Conservation (phyloP, 2,888 invertebrate genomes). For the Anarsia innoxiella region DNA sequence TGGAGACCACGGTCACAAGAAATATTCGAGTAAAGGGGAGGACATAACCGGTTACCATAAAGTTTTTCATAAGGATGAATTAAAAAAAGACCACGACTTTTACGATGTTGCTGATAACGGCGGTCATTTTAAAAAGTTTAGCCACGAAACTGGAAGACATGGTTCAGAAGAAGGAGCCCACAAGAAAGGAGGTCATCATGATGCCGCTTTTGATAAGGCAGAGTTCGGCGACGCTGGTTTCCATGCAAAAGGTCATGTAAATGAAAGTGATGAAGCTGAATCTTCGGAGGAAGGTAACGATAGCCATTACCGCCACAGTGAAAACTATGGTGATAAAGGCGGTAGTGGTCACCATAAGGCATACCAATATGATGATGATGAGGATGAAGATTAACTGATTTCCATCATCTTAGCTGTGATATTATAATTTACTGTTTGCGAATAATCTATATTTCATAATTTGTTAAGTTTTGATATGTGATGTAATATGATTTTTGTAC, state of each 20-base stretch:
- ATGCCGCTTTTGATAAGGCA: slow-evolving; percentile 67
- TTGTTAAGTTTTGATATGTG: slow-evolving; percentile 65
- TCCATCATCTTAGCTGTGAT: slow-evolving; percentile 2
- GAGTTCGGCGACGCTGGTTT: slow-evolving; percentile 74
- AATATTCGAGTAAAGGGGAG: slow-evolving; percentile 80
- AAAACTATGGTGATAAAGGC: slow-evolving; percentile 72
- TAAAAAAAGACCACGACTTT: slow-evolving; percentile 84
- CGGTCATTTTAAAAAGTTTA: slow-evolving; percentile 80
- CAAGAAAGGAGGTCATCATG: slow-evolving; percentile 72
- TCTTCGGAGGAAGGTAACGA: slow-evolving; percentile 74
- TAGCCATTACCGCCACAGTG: slow-evolving; percentile 68
- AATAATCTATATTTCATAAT: no score
- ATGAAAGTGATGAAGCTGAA: slow-evolving; percentile 71
- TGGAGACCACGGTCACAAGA: slow-evolving; percentile 73
- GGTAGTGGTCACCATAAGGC: slow-evolving; percentile 63
- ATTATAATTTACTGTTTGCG: no score
- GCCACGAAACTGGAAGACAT: slow-evolving; percentile 70
- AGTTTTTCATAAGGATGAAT: slow-evolving; percentile 84
- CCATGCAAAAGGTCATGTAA: slow-evolving; percentile 73
- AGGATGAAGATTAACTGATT: slow-evolving; percentile 30
- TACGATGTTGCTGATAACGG: slow-evolving; percentile 82
- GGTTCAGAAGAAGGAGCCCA: slow-evolving; percentile 71
- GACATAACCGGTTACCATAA: slow-evolving; percentile 83
- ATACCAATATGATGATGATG: slow-evolving; percentile 56
- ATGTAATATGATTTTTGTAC: slow-evolving; percentile 48